Percentiles rank a stretch among this genome's conserved stretches.
Evolutionary conservation across 2,113 vertebrate species (phyloP).

Genomic region (Circaetus gallicus): DNA sequence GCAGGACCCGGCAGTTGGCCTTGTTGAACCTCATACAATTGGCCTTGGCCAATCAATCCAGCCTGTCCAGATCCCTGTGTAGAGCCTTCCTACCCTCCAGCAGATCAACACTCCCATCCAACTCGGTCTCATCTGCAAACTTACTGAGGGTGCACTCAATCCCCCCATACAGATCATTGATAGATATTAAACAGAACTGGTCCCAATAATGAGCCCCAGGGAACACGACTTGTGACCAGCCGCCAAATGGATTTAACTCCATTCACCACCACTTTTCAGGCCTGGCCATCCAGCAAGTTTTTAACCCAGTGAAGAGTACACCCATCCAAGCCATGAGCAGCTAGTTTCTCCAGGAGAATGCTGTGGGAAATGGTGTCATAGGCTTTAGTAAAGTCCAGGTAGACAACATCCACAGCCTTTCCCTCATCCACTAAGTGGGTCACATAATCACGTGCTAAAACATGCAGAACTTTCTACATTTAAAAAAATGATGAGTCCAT

Average conservation of each 20-base stretch:
- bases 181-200: neutral
- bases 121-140: neutral
- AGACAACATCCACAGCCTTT: neutral
- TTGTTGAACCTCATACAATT: rapidly evolving
- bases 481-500: neutral
- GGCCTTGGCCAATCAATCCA: neutral
- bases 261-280: neutral
- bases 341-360: neutral
- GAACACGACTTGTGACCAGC: neutral
- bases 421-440: neutral
- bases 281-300: neutral
- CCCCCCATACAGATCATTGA: neutral
- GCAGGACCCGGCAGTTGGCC: rapidly evolving
- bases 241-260: neutral
- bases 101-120: neutral
- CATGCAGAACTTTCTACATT: neutral
- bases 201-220: neutral
- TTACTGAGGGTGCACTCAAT: neutral
- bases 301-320: neutral
- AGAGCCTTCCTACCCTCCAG: neutral
- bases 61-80: too few relatives aligned
- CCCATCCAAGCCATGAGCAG: neutral
- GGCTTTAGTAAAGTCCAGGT: neutral
- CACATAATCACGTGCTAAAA: neutral
- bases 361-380: neutral